Evolutionary conservation across 2,113 vertebrate species (phyloP).

Genomic region (Cebus imitator): DNA sequence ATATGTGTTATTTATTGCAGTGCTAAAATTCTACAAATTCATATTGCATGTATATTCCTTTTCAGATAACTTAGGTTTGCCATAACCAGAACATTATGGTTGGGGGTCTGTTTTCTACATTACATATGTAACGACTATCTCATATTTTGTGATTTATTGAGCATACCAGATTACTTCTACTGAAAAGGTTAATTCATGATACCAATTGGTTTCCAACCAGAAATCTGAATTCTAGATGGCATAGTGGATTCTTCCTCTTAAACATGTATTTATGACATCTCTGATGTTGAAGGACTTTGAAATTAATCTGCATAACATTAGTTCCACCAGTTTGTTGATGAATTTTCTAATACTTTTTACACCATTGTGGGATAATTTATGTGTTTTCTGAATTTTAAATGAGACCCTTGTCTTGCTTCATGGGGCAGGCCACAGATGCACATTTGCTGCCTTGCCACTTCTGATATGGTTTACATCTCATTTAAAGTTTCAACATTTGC

Average conservation of each 20-base stretch:
- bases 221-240: conserved; percentile 71
- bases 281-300: conserved; percentile 74
- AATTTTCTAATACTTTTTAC: conserved; percentile 69
- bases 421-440: neutral
- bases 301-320: conserved; percentile 65
- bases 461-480: neutral
- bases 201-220: conserved; percentile 42
- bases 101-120: neutral
- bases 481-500: conserved; percentile 52
- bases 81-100: neutral
- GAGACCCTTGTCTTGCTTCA: conserved; percentile 48
- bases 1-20: neutral
- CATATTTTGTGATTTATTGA: conserved; percentile 20
- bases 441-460: conserved; percentile 54
- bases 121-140: neutral
- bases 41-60: neutral
- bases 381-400: conserved; percentile 63
- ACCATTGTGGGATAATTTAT: conserved; percentile 57
- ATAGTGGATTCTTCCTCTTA: conserved; percentile 62
- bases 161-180: neutral
- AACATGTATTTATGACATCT: conserved; percentile 65
- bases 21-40: neutral
- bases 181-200: conserved; percentile 48
- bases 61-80: neutral
- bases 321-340: conserved; percentile 61